Percentiles rank a stretch among this genome's conserved stretches.
These are phyloP conservation scores for Seladonia tumulorum DNA, from an alignment of 2,888 invertebrate species.

Conservation along the genomic window DNA sequence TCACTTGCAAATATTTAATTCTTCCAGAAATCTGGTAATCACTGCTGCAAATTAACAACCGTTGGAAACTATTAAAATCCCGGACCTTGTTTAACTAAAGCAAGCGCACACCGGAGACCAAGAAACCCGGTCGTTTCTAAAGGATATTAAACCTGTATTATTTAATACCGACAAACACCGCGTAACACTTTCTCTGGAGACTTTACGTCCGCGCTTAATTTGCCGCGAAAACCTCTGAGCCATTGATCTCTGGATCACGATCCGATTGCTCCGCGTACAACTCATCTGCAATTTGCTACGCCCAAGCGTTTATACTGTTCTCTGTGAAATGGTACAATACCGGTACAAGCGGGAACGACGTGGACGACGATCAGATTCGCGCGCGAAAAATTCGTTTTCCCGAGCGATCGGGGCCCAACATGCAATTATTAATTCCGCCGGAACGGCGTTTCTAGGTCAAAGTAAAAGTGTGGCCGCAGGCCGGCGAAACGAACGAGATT, in stretches of 20 bases:
- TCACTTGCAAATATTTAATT: too few species aligned
- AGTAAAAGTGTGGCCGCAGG: constrained; percentile 18
- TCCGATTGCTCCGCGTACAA: not conserved
- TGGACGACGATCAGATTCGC: not conserved
- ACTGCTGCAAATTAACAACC: too few species aligned
- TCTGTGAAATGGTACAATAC: not conserved
- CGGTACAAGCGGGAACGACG: not conserved
- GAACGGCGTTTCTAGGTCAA: constrained; percentile 16
- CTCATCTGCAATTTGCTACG: not conserved
- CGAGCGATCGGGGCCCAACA: not conserved
- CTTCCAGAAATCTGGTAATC: too few species aligned
- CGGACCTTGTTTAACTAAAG: too few species aligned
- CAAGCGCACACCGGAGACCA: not conserved
- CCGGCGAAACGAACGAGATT: constrained; percentile 52
- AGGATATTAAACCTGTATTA: not conserved
- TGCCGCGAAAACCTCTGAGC: not conserved
- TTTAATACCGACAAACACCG: not conserved
- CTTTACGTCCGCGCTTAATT: not conserved
- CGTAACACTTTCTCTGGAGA: not conserved
- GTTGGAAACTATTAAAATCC: too few species aligned
- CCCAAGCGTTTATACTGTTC: not conserved
- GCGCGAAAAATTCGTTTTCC: not conserved
- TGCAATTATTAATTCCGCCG: not conserved
- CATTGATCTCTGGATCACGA: not conserved
- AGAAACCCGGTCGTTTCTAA: not conserved